Base-by-base conservation (phyloP, 1,140 invertebrate genomes). In the Gryon sp. region DNA sequence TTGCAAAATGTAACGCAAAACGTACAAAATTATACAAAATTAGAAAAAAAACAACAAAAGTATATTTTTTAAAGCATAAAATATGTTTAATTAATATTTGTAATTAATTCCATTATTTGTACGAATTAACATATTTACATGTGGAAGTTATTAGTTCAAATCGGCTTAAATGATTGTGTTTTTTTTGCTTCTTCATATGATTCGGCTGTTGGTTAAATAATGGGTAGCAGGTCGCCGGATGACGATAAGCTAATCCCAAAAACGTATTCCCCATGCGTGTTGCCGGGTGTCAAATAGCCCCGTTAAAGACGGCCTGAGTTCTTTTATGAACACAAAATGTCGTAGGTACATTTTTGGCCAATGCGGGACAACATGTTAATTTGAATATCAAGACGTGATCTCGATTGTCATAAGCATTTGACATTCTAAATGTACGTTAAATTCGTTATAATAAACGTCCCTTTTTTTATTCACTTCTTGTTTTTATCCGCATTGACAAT, bases 231-330 rank as follows among this genome's bases (percentile, higher is more conserved):
- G 83, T 83, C 80, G 72, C 48, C 36, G 66, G 68, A 60, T 74
- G 62, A 76, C 83, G 84, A 88, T 86, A 86, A 87, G 79, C 83
- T 88, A 87, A 88, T 88, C 87, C 84, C 70, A 86, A 84, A 88
- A 87, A 88, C 84, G 83, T 87, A 88, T 88, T 88, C 86, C 75
- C 38, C 73, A 77, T 79, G 63, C 66, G 75, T 50, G 46, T 65
- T 65, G 81, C 83, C 86, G 86, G 83, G 83, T 87, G 86, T 82
- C 79, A 73, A 82, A 82, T 65, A 76, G 46, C 53, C 40, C 34
- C 38, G 59, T 32, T 52, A 18, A 53, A 72, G 43, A 53, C 32
- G 53, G 30, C 20, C 45, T 52, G 24, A 41, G 57, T 68, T 63
- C 36, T 69, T 32, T 57, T 32, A 41, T 40, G 63, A 68, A 70